Base-by-base conservation (phyloP, 2,888 invertebrate genomes). In the Dioctria linearis region DNA sequence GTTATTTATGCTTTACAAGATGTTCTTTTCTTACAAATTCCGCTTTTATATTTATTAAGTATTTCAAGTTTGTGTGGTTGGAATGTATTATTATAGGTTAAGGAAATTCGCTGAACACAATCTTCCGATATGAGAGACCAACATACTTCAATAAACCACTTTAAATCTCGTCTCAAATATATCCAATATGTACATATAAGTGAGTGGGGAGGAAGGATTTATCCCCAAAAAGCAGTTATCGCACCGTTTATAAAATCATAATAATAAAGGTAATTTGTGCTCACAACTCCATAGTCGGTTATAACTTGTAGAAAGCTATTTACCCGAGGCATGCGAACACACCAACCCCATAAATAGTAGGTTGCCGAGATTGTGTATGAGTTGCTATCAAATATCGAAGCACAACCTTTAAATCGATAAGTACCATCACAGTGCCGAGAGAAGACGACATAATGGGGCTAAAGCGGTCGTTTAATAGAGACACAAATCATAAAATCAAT, bases 401-500 rank as follows among this genome's bases (percentile, higher is more conserved):
- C 67, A 69, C 69, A 75, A 57, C 59, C 73, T 75, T 57, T 75
- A 59, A 59, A 59, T 75, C 59, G 73, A 75, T 75, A 75, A 75
- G 73, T 59, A 73, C 57, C 73, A 75, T 59, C 73, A 59, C 59
- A 40, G 13, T 75, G 59, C 73, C 73, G 73, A 49, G 73, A 59
- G 59, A 59, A 75, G 73, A 75, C 63, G 40, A 63, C 73, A 75
- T 78, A 80, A 78, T 78, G 67, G 57, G 80, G 63, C 78, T 80
- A 78, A 80, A 81, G 78, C 78, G 81, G 78, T 81, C 78, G 81
- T 78, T 81, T 81, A 78, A 81, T 78, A 78, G 81, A 78, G 81
- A 81, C 81, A 81, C 81, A 81, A 81, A 81, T 81, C 81, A 81
- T 81, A 81, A 81, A 81, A 81, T 81, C 81, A 81, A 81, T 81